These are phyloP conservation scores for Synergus laeviventris DNA, from an alignment of 2,888 invertebrate genomes.

Conservation along the genomic window DNA sequence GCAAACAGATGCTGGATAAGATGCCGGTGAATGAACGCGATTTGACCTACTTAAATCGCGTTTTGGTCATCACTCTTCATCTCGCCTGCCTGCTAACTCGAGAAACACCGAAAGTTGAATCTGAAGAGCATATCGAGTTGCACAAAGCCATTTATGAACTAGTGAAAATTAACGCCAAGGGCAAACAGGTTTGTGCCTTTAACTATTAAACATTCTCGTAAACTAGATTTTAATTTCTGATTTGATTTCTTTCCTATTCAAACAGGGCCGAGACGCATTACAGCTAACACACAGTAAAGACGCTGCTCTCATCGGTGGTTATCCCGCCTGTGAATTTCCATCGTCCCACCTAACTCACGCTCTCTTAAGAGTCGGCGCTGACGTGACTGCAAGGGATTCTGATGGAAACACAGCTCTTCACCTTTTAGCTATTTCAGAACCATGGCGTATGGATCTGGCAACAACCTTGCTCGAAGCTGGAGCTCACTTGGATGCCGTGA, in stretches of 20 bases:
- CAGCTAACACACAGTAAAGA: conserved; percentile 92
- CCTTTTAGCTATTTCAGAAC: conserved; percentile 85
- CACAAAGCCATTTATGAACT: conserved; percentile 87
- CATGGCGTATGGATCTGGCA: conserved; percentile 80
- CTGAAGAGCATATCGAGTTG: conserved; percentile 79
- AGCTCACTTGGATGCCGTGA: conserved; percentile 90
- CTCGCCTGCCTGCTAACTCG: conserved; percentile 87
- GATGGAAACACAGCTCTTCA: conserved; percentile 93
- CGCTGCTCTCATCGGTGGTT: conserved; percentile 82
- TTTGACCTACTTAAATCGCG: conserved; percentile 87
- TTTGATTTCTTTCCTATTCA: conserved; percentile 24
- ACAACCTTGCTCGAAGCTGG: conserved; percentile 86
- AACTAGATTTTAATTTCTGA: conserved; percentile 2
- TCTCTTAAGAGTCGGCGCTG: conserved; percentile 88
- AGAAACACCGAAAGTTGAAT: conserved; percentile 77
- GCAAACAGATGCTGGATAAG: conserved; percentile 80
- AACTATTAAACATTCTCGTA: background rate
- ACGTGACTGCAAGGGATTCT: conserved; percentile 87
- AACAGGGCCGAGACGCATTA: conserved; percentile 83
- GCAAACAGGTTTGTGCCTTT: conserved; percentile 61
- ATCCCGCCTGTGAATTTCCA: conserved; percentile 85
- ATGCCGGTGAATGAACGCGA: conserved; percentile 84
- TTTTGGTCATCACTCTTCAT: conserved; percentile 91
- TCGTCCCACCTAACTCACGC: conserved; percentile 84
- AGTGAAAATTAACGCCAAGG: conserved; percentile 84